Base-by-base conservation (phyloP, 2,888 invertebrate species). In the Eumacrocentrus americanus region DNA sequence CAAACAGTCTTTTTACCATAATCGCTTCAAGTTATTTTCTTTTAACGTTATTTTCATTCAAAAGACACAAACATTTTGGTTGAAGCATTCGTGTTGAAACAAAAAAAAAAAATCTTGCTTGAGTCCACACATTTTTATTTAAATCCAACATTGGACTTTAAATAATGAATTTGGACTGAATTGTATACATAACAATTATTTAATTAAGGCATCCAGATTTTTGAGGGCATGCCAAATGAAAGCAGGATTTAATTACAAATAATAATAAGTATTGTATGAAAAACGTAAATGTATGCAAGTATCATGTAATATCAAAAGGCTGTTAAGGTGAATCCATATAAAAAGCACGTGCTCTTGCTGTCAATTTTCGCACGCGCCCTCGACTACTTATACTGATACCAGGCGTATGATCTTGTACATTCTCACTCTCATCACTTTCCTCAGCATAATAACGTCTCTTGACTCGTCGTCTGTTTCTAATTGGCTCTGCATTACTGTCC, bases 341-440 rank as follows among this genome's bases (percentile, higher is more conserved):
- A 69, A 88, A 85, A 51, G 90, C 90, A 53, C 90, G 84, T 62
- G 91, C 92, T 76, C 91, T 88, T 58, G 91, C 88, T 22, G 93
- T 93, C 70, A 94, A 86, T 80, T 90, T 91, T 54, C 95, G 86
- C 58, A 95, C 87, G 40, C 95, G 86, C 2, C 95, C 95, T 54
- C 95, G 86, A 71, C 93, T 94, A 76, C 91, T 91, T 29, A 90
- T 86, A 70, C 85, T 87, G 47, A 86, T 81, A 38, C 79, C 81
- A 12, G 80, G 79, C 61, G n/a, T n/a, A n/a, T n/a, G n/a, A n/a
- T 75, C 76, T 2, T 72, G 73, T 40, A 70, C 66, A 64, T 75
- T n/a, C n/a, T n/a, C 74, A 46, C 29, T 29, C 9, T 78, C 80
- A 47, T 79, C 79, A 65, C 78, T 79, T 5, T 79, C 80, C 61